Conservation (phyloP, 1,140 invertebrate genomes). For the Bombus sylvicola region DNA sequence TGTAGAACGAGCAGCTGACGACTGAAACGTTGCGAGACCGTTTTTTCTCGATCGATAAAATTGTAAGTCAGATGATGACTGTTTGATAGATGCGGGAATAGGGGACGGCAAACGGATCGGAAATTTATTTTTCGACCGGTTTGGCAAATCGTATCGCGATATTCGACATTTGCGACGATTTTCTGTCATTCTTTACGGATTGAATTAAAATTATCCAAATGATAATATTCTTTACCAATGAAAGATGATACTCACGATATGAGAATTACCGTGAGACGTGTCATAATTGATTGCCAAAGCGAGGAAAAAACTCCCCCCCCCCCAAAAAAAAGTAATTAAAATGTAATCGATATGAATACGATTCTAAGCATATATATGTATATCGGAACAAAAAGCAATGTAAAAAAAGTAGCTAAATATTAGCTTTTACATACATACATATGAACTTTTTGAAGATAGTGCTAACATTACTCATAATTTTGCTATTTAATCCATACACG, state of each 20-base stretch:
- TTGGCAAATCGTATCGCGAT: not conserved
- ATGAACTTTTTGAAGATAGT: not conserved
- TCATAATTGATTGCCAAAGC: not conserved
- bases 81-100: not conserved
- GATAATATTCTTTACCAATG: not conserved
- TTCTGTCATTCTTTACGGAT: not conserved
- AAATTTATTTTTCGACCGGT: not conserved
- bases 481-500: not conserved
- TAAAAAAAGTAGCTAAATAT: not conserved
- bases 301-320: rapidly evolving
- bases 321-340: too few relatives aligned
- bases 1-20: constrained; percentile 31
- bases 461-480: not conserved
- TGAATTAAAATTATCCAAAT: not conserved
- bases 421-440: not conserved
- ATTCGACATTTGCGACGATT: too few relatives aligned
- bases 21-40: not conserved
- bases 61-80: constrained; percentile 41
- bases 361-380: not conserved
- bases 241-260: not conserved
- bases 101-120: not conserved
- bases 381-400: not conserved
- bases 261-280: too few relatives aligned
- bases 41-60: constrained; percentile 25
- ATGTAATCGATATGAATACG: too few relatives aligned